phyloP scores from a whole-genome alignment of 1,140 invertebrate genomes.

The Leptopilina clavipes region DNA sequence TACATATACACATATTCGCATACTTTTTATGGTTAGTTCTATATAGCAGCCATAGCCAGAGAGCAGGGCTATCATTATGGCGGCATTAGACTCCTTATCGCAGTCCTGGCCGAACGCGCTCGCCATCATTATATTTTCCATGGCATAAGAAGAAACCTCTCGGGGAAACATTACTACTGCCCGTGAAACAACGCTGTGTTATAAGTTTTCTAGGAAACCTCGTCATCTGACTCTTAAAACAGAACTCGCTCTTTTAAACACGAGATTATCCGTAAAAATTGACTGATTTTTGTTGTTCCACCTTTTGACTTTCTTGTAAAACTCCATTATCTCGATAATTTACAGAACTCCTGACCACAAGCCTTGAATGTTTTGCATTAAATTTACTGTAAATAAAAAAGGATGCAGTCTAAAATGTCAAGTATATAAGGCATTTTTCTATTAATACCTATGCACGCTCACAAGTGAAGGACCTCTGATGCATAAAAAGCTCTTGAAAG shows the following conservation, averaged over 20 bases:
- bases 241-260: conserved; percentile 1
- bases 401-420: too few relatives aligned
- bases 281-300: not conserved
- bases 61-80: conserved; percentile 71
- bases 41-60: conserved; percentile 27
- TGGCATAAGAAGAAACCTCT: conserved; percentile 53
- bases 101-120: conserved; percentile 55
- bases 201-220: conserved; percentile 48
- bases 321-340: not conserved
- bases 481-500: too few relatives aligned
- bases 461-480: too few relatives aligned
- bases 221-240: not conserved
- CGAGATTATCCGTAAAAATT: conserved; percentile 8
- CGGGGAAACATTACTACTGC: conserved; percentile 11
- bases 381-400: not conserved
- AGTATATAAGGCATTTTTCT: too few relatives aligned
- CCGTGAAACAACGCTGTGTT: conserved; percentile 20
- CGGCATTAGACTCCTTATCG: conserved; percentile 73
- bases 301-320: conserved; percentile 6
- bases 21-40: conserved; percentile 38
- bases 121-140: conserved; percentile 72
- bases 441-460: too few relatives aligned
- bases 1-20: conserved; percentile 19
- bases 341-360: not conserved
- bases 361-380: not conserved